Percentiles rank a stretch among this genome's conserved stretches.
Conservation (phyloP, 2,797 vertebrate genomes). For the Gallirallus australis region DNA sequence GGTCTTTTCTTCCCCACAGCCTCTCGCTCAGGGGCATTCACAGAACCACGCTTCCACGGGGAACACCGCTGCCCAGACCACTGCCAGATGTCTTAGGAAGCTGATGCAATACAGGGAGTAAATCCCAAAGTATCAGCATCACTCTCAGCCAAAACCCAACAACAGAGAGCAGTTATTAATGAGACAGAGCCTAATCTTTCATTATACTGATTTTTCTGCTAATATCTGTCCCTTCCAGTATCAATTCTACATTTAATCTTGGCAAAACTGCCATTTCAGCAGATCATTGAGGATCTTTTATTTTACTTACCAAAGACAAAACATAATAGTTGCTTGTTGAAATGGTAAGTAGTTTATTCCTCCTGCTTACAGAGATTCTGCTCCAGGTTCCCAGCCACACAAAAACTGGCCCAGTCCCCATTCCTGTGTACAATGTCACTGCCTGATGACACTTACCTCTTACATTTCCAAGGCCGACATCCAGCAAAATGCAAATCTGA, state of each 20-base stretch:
- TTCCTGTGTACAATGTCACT: not conserved
- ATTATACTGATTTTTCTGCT: not conserved
- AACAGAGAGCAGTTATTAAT: not conserved
- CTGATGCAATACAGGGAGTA: not conserved
- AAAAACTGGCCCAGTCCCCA: not conserved
- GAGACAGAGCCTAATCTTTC: not conserved
- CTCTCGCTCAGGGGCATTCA: not conserved
- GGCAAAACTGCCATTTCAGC: not conserved
- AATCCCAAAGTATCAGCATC: not conserved
- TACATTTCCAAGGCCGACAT: not conserved
- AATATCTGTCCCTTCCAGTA: not conserved
- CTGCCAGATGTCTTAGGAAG: not conserved
- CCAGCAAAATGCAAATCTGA: not conserved
- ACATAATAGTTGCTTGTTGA: not conserved
- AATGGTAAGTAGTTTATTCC: not conserved
- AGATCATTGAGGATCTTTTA: not conserved
- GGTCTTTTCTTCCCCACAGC: not conserved
- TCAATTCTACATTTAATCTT: not conserved
- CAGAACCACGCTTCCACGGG: not conserved
- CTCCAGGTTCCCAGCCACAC: not conserved
- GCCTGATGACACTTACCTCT: not conserved
- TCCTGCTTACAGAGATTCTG: not conserved
- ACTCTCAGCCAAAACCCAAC: not conserved
- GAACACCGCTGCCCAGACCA: not conserved
- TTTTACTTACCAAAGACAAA: not conserved